Evolutionary conservation across 2,113 vertebrate species (phyloP), one percentile per base, ranked within the genome.

Genomic region (Archilochus colubris): DNA sequence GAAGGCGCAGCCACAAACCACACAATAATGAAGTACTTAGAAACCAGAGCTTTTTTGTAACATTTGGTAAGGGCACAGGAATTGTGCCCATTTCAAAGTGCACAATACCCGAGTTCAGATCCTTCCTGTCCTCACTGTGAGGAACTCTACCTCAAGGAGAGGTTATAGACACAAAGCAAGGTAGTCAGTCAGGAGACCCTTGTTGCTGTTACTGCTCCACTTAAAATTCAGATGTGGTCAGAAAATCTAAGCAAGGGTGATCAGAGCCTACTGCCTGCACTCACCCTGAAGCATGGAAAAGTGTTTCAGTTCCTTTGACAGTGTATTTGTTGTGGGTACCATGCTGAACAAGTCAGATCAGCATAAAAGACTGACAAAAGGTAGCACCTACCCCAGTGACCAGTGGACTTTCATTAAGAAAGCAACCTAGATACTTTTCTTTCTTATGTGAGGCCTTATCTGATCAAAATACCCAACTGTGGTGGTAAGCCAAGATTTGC

Each of bases 261-360:
- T 11, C 14, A 19, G 31, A 7, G 36, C 59, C 48, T 46, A 17
- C 44, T 54, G 24, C n/a, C 48, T 53, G 25, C 9, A 5, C 55
- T 13, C 48, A 31, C 7, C 13, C 30, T 22, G 10, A 8, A 24
- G 50, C 3, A 4, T 2, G 2, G 5, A 25, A 7, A 64, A 44
- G 9, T 6, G 3, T 27, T 73, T 82, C 36, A 5, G 7, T 30
- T 64, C 27, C 36, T 44, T 20, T 11, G 12, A 27, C 12, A 9
- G 10, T 4, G 12, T 50, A 19, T 44, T 46, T 48, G 7, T 54
- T 36, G 33, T 0, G 0, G 8, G 6, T 16, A 53, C 22, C 5
- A 43, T 1, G 1, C 31, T 36, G 6, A 59, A 28, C 28, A 75
- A 44, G 51, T 8, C 14, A 30, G 14, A 6, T 14, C 1, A 46